Evolutionary conservation across 2,888 invertebrate genomes (phyloP).

Genomic region (Embidobia sp.): DNA sequence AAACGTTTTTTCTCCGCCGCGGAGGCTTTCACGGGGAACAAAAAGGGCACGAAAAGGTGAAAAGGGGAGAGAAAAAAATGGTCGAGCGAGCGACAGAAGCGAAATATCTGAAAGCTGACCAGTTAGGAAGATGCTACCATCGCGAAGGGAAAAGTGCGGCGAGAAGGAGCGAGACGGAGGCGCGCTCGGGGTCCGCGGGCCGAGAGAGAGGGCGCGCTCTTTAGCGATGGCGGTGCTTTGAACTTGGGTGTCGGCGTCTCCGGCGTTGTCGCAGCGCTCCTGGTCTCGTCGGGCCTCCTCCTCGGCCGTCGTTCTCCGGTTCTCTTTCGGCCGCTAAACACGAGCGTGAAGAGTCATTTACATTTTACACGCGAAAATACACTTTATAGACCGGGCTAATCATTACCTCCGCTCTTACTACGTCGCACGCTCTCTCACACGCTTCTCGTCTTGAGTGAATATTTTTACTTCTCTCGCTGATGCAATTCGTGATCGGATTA

Average conservation of each 20-base stretch:
- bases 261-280: constrained; percentile 55
- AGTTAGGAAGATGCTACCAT: constrained; percentile 64
- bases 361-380: constrained; percentile 79
- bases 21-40: not conserved
- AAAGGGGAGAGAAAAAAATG: constrained; percentile 24
- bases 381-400: constrained; percentile 76
- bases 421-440: constrained; percentile 70
- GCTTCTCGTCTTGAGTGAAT: constrained; percentile 61
- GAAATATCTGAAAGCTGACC: constrained; percentile 66
- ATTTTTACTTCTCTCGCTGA: constrained; percentile 42
- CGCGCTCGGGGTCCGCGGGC: constrained; percentile 37
- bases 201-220: constrained; percentile 70
- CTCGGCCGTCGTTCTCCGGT: constrained; percentile 57
- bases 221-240: constrained; percentile 80
- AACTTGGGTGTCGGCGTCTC: constrained; percentile 70
- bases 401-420: constrained; percentile 72
- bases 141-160: constrained; percentile 57
- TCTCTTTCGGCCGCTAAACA: constrained; percentile 55
- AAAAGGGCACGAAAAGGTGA: not conserved
- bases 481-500: constrained; percentile 41
- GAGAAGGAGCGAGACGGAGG: constrained; percentile 66
- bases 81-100: constrained; percentile 61
- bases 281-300: constrained; percentile 58
- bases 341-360: constrained; percentile 74
- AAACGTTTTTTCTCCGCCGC: too few species aligned